Evolutionary conservation across 2,888 invertebrate genomes (phyloP), one percentile per base, ranked within the genome.

Genomic region (Fissipunctia ypsillon): DNA sequence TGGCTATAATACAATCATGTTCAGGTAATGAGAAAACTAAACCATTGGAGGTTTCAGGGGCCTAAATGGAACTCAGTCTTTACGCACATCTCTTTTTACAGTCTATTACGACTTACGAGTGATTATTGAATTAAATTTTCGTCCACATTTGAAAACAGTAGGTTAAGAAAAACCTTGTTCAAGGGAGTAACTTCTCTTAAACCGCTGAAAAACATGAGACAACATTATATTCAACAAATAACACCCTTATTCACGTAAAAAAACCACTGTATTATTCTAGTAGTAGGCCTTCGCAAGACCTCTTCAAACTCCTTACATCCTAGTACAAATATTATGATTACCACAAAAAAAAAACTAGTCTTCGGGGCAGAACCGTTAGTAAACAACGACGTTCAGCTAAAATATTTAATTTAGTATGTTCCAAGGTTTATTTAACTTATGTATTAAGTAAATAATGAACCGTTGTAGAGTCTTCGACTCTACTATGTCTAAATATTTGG

Each of bases 291-390:
- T 31, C 66, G 31, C 25, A 19, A 52, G 9, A 60, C 64, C 73
- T 70, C 78, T 65, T 70, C 14, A 57, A 73, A 79, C 22, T 73
- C 38, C 31, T 50, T 19, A 16, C 19, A n/a, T 50, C 56, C 25
- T 74, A 63, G 56, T 64, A 65, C 48, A 69, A 69, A 78, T 80
- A 81, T 80, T 74, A 61, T 45, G 25, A 48, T 28, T n/a, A 43
- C 25, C 3, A 5, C 12, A 50, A 54, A 69, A 52, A 71, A 67
- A 76, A 69, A 75, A 75, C 63, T 64, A 69, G 76, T 64, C 25
- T 60, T 22, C 76, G 78, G 78, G 81, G 59, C 76, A 76, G 41
- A 54, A 75, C 81, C 81, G 65, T 71, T 65, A 48, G 63, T 16
- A 54, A 59, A 78, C 52, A 50, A 16, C 38, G 38, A 60, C 10